Evolutionary conservation across 2,113 vertebrate species (phyloP).

Genomic region (Plecturocebus donacophilus): DNA sequence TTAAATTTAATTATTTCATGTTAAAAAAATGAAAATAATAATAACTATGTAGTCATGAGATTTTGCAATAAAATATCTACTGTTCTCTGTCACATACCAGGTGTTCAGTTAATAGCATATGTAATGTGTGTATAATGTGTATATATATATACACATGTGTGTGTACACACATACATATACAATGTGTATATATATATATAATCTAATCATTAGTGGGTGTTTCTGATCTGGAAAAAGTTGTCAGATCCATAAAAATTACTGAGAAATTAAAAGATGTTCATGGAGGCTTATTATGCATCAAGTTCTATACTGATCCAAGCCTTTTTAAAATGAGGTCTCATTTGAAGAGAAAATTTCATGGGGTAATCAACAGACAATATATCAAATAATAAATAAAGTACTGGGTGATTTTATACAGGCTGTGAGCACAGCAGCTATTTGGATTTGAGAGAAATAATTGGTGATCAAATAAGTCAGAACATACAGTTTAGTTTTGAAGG

Average conservation of each 20-base stretch:
- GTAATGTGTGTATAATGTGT: rapidly evolving
- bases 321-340: background rate
- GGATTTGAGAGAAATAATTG: background rate
- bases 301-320: background rate
- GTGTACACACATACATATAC: too few relatives aligned
- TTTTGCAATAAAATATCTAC: background rate
- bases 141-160: too few relatives aligned
- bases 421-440: background rate
- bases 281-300: background rate
- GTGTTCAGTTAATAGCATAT: background rate
- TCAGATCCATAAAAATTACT: background rate
- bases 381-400: background rate
- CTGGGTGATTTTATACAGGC: background rate
- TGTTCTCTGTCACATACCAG: background rate
- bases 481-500: background rate
- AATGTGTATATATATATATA: background rate
- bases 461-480: background rate
- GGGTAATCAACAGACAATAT: background rate
- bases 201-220: background rate
- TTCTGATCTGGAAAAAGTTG: background rate
- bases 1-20: background rate
- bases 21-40: background rate
- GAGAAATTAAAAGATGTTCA: background rate
- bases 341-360: background rate
- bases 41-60: background rate